Conservation (phyloP, 2,888 invertebrate species). For the Xylota sylvarum region DNA sequence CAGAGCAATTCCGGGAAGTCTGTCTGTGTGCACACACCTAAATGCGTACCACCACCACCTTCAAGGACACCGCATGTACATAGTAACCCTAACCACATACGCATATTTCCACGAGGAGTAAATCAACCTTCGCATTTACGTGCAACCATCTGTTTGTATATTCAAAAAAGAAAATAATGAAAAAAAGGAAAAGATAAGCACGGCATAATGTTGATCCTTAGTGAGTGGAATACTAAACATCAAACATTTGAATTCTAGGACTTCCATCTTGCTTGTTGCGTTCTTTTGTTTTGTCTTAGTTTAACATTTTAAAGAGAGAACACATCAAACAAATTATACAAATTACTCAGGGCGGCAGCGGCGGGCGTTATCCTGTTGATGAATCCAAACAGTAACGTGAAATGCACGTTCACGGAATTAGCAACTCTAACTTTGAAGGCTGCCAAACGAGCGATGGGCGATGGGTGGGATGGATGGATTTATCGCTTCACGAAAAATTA, state of each 20-base stretch:
- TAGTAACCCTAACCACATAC: neutral
- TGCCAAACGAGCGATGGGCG: conserved; percentile 15
- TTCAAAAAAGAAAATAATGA: neutral
- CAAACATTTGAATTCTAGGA: conserved; percentile 16
- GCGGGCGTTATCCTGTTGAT: neutral
- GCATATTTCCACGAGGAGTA: neutral
- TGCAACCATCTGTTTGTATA: conserved; percentile 1
- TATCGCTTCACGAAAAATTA: conserved; percentile 46
- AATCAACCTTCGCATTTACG: neutral
- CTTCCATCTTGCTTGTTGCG: neutral
- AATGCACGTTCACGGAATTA: conserved; percentile 12
- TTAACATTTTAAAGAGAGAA: neutral
- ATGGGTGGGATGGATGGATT: neutral
- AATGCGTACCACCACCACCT: neutral
- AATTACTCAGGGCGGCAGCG: neutral
- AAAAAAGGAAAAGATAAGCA: neutral
- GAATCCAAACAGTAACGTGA: neutral
- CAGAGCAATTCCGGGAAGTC: neutral
- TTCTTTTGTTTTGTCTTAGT: neutral
- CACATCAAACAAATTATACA: conserved; percentile 2
- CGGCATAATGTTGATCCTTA: neutral
- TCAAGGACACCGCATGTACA: conserved; percentile 3
- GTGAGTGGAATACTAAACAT: conserved; percentile 24
- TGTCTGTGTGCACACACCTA: neutral
- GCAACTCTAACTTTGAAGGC: conserved; percentile 13